Percentiles rank a stretch among this genome's conserved stretches.
phyloP scores from a whole-genome alignment of 2,888 invertebrate genomes.

The Agrotis ipsilon region DNA sequence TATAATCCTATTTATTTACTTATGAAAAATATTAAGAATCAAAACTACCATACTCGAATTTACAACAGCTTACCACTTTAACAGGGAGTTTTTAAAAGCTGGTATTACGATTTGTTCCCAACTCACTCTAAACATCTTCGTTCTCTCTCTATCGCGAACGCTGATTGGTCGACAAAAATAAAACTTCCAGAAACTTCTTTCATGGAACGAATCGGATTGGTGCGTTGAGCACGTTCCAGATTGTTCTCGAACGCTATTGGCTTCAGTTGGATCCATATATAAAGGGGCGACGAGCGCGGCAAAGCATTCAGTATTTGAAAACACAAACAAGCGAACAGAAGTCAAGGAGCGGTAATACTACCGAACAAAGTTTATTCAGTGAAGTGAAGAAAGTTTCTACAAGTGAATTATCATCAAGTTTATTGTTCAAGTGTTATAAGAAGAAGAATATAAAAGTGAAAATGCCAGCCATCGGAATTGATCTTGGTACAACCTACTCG shows the following conservation, averaged over 20 bases:
- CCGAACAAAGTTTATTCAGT: slow-evolving; percentile 59
- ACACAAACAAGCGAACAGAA: slow-evolving; percentile 72
- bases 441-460: slow-evolving; percentile 40
- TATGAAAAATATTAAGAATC: no score
- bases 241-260: slow-evolving; percentile 76
- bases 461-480: slow-evolving; percentile 88
- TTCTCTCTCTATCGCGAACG: slow-evolving; percentile 60
- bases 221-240: slow-evolving; percentile 71
- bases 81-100: slow-evolving; percentile 57
- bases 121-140: slow-evolving; percentile 58
- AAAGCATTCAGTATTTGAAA: slow-evolving; percentile 83
- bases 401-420: slow-evolving; percentile 41
- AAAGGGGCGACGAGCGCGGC: slow-evolving; percentile 72
- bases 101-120: slow-evolving; percentile 52
- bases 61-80: slow-evolving; percentile 22
- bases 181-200: slow-evolving; percentile 75
- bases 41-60: not conserved
- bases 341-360: slow-evolving; percentile 69
- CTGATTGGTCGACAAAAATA: slow-evolving; percentile 69
- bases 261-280: slow-evolving; percentile 68
- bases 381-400: slow-evolving; percentile 53
- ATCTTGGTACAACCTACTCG: slow-evolving; percentile 97
- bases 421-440: slow-evolving; percentile 38
- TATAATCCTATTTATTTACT: not conserved
- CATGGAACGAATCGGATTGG: slow-evolving; percentile 72